Conservation (phyloP, 1,140 invertebrate genomes). For the Bombus sylvicola region DNA sequence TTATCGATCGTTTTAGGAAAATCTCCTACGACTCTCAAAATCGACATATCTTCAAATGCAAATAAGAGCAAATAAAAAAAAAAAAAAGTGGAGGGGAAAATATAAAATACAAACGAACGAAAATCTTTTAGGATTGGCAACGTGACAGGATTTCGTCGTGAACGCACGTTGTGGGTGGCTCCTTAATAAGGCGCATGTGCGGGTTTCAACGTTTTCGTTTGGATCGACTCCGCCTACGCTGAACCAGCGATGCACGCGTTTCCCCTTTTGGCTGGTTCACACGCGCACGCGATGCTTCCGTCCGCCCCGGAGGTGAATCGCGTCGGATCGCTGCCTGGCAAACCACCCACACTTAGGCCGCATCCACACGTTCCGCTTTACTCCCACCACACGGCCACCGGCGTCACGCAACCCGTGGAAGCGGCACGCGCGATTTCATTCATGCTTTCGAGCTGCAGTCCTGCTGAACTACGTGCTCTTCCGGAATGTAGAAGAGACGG, state of each 20-base stretch:
- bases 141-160: constrained; percentile 4
- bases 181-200: constrained; percentile 74
- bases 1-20: too few relatives aligned
- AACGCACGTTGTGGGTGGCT: constrained; percentile 68
- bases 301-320: constrained; percentile 50
- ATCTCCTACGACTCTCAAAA: too few relatives aligned
- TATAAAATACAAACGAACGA: neutral
- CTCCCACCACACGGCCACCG: neutral
- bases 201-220: constrained; percentile 57
- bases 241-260: constrained; percentile 45
- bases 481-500: neutral
- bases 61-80: too few relatives aligned
- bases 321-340: constrained; percentile 34
- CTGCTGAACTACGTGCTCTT: neutral
- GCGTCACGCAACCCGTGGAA: constrained; percentile 44
- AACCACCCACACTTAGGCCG: constrained; percentile 53
- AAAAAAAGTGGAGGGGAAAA: neutral
- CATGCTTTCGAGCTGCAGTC: constrained; percentile 31
- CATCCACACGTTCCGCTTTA: constrained; percentile 23
- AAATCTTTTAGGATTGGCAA: neutral
- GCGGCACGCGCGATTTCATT: constrained; percentile 67
- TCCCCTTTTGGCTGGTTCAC: constrained; percentile 42
- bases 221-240: constrained; percentile 75
- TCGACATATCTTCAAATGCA: too few relatives aligned
- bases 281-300: constrained; percentile 42